These are phyloP conservation scores for Microctenopoma lineatum DNA, from an alignment of 2,797 vertebrate species.

Conservation along the genomic window DNA sequence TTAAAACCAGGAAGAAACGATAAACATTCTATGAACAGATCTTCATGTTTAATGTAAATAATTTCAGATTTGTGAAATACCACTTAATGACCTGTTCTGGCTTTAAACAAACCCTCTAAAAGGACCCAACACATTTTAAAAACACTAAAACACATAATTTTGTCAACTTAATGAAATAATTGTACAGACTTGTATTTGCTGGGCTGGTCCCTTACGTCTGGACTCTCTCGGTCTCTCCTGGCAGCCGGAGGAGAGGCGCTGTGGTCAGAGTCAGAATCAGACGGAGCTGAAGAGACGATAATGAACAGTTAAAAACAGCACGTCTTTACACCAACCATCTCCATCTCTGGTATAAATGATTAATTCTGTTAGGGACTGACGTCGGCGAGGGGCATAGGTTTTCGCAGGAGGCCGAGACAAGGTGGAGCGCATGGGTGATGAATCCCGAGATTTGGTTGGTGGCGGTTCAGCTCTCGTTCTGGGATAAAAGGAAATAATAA, in stretches of 20 bases:
- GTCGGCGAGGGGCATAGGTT: conserved; percentile 72
- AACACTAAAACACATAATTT: not conserved
- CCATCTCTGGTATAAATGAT: not conserved
- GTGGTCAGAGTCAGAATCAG: conserved; percentile 80
- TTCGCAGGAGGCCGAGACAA: conserved; percentile 64
- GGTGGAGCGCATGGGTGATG: conserved; percentile 78
- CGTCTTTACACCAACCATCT: not conserved
- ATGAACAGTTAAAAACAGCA: conserved; percentile 7
- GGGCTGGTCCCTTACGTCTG: conserved; percentile 64
- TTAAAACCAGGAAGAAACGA: not conserved
- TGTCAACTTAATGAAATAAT: not conserved
- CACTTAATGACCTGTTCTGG: not conserved
- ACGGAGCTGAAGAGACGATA: conserved; percentile 68
- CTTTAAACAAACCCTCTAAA: not conserved
- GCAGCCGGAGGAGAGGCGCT: conserved; percentile 71
- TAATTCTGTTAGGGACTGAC: conserved; percentile 56
- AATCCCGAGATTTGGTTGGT: conserved; percentile 74
- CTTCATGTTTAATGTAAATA: not conserved
- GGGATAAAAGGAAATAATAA: not conserved
- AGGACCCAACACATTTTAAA: not conserved
- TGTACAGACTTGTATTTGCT: conserved; percentile 79
- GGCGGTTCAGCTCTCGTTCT: conserved; percentile 78
- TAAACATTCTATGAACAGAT: too few species aligned
- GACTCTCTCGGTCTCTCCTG: conserved; percentile 54
- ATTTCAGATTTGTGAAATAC: not conserved